Evolutionary conservation across 2,888 invertebrate species (phyloP), one percentile per base, ranked within the genome.

Genomic region (Drosophila yooni): DNA sequence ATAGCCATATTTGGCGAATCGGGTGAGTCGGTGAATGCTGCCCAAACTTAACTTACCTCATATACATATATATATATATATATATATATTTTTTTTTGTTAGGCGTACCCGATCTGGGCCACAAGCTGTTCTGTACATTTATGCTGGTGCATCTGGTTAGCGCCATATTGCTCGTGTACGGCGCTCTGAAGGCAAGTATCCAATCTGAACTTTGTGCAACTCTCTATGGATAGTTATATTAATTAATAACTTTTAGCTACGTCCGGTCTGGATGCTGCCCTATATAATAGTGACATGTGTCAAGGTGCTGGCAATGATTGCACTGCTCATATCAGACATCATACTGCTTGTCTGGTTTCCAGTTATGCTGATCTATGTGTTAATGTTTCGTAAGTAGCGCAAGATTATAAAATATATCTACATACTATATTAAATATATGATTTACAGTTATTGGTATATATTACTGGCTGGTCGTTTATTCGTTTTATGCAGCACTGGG

Each of bases 401-500:
- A 43, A 2, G 3, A 13, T 7, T 1, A 5, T 43, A 5, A 15
- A 2, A 11, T n/a, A 21, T n/a, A 15, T 50, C 4, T 15, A 4
- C 43, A 13, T 10, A 34, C 6, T 21, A 34, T 25, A 11, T 29
- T 13, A 0, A 0, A 2, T 46, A 10, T 21, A 11, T 25, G 33
- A 15, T 5, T 50, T n/a, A 31, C 43, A 86, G 86, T 77, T 15
- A 0, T 76, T 0, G 46, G 65, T 15, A 0, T 71, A 2, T 87
- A 87, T 34, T 76, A 52, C 33, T 90, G 90, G 83, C 51, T 89
- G 38, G 89, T 88, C 46, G 70, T 69, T 56, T 87, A 87, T 69
- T 87, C 86, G n/a, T 83, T 90, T 27, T 87, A 87, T 59, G 90
- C 87, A 21, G 87, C 87, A 2, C 68, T 87, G 4, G 86, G 90